Conservation (phyloP, 1,140 invertebrate species). For the Camponotus vicinus region DNA sequence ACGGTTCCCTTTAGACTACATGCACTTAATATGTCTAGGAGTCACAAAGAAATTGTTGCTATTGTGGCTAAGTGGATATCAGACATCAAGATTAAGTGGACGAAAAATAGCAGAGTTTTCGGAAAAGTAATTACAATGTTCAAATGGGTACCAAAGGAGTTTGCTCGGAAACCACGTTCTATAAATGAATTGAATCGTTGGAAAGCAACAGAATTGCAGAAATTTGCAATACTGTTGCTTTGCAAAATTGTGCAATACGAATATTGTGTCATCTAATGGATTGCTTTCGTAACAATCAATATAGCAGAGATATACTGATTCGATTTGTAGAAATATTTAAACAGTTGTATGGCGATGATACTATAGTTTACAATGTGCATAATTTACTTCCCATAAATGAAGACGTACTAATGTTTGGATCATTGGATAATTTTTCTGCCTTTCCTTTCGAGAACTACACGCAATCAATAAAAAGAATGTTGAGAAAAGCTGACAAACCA, state of each 20-base stretch:
- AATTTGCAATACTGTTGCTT: too few species aligned
- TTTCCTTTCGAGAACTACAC: constrained; percentile 69
- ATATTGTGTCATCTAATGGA: constrained; percentile 61
- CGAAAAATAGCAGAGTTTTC: constrained; percentile 5
- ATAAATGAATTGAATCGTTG: constrained; percentile 20
- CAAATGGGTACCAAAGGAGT: constrained; percentile 39
- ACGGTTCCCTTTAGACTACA: constrained; percentile 6
- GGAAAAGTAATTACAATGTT: constrained; percentile 13
- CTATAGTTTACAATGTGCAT: constrained; percentile 61
- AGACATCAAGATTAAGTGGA: constrained; percentile 23
- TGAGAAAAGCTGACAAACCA: constrained; percentile 45
- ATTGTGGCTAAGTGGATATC: constrained; percentile 6
- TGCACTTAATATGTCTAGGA: constrained; percentile 1
- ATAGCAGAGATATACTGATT: constrained; percentile 46
- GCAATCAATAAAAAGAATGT: constrained; percentile 51
- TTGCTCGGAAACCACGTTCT: constrained; percentile 55
- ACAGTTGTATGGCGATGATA: constrained; percentile 42
- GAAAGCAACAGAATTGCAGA: constrained; percentile 64
- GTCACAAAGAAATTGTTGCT: background rate
- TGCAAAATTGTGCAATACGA: constrained; percentile 61
- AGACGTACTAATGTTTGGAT: constrained; percentile 46
- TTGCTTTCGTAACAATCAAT: constrained; percentile 43
- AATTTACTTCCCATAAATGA: constrained; percentile 61
- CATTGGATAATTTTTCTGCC: constrained; percentile 56
- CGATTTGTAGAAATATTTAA: constrained; percentile 50